phyloP scores from a whole-genome alignment of 2,113 vertebrate species.

The Hippocampus comes region DNA sequence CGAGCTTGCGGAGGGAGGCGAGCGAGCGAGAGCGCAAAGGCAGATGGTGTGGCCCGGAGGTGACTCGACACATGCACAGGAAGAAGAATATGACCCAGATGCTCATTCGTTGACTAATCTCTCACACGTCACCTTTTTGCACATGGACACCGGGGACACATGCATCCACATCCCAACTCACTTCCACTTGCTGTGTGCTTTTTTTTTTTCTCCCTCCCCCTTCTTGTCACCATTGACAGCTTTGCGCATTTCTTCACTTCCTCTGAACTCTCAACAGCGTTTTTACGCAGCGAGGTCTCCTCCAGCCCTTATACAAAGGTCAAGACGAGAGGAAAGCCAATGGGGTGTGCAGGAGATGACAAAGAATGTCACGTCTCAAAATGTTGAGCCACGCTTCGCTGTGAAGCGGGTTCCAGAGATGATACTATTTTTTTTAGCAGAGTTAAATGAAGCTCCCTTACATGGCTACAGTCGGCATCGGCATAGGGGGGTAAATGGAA shows the following conservation, averaged over 20 bases:
- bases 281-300: slow-evolving; percentile 6
- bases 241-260: background rate
- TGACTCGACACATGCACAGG: slow-evolving; percentile 38
- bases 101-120: slow-evolving; percentile 52
- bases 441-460: too few relatives aligned
- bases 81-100: slow-evolving; percentile 51
- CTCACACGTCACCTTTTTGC: slow-evolving; percentile 40
- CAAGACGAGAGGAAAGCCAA: slow-evolving; percentile 39
- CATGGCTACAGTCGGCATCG: too few relatives aligned
- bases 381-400: background rate
- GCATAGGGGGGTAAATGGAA: too few relatives aligned
- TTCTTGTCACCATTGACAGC: background rate
- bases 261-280: background rate
- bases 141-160: slow-evolving; percentile 30
- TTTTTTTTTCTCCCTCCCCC: background rate
- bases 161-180: slow-evolving; percentile 8
- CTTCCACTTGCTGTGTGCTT: slow-evolving; percentile 5
- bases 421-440: too few relatives aligned
- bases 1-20: background rate
- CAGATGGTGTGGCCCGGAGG: slow-evolving; percentile 44
- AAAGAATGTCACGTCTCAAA: slow-evolving; percentile 47
- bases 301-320: slow-evolving; percentile 14
- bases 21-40: slow-evolving; percentile 35
- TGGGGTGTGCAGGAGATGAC: slow-evolving; percentile 46
- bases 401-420: background rate